Evolutionary conservation across 2,113 vertebrate genomes (phyloP).

Genomic region (Hirundichthys speculiger): DNA sequence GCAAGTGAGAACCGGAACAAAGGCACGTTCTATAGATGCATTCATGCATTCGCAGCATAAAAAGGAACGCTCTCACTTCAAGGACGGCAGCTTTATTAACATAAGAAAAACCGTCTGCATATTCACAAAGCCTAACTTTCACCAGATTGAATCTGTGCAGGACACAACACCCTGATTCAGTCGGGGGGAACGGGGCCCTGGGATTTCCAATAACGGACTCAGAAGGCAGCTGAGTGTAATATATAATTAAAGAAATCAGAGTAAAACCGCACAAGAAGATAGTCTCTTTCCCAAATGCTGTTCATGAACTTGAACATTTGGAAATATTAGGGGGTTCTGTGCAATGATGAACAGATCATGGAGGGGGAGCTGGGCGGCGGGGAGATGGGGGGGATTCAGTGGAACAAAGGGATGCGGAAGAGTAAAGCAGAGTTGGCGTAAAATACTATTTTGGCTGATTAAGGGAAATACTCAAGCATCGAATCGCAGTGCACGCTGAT

Average conservation of each 20-base stretch:
- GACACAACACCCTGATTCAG: slow-evolving; percentile 20
- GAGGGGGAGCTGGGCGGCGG: neutral
- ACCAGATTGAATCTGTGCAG: slow-evolving; percentile 24
- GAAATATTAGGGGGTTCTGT: slow-evolving; percentile 9
- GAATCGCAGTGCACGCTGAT: slow-evolving; percentile 4
- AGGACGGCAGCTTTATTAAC: slow-evolving; percentile 57
- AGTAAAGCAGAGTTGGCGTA: slow-evolving; percentile 36
- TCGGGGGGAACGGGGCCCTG: too few relatives aligned
- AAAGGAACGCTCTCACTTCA: slow-evolving; percentile 32
- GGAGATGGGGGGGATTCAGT: slow-evolving; percentile 51
- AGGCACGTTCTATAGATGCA: slow-evolving; percentile 33
- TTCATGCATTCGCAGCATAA: slow-evolving; percentile 36
- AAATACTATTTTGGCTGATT: slow-evolving; percentile 44
- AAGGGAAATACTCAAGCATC: slow-evolving; percentile 19
- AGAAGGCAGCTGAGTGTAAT: slow-evolving; percentile 29
- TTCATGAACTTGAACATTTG: slow-evolving; percentile 38
- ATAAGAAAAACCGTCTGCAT: slow-evolving; percentile 21
- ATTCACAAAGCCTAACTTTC: slow-evolving; percentile 40
- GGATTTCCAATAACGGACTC: slow-evolving; percentile 47
- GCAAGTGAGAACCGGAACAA: neutral
- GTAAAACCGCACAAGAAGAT: slow-evolving; percentile 33
- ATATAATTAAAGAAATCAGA: slow-evolving; percentile 41
- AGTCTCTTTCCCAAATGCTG: slow-evolving; percentile 33
- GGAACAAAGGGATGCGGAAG: slow-evolving; percentile 38
- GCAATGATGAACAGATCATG: slow-evolving; percentile 30